Base-by-base conservation (phyloP, 37 sponge, comb jelly and placozoan genomes). In the Corticium candelabrum region DNA sequence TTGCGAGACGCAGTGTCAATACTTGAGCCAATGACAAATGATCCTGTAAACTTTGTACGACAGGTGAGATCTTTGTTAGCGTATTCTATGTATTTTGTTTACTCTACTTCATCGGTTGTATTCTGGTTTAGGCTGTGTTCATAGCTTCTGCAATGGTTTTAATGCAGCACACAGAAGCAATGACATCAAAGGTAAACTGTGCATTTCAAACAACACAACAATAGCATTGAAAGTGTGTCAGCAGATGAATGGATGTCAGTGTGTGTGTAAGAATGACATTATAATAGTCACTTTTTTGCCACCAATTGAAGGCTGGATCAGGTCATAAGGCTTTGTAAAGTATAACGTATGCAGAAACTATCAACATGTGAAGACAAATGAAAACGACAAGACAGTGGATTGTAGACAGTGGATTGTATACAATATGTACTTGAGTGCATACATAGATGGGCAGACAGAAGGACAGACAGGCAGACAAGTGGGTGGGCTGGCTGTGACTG, bases 81-180 rank as follows among this genome's bases (percentile, higher is more conserved):
- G 35, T 71, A 11, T 71, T 15, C 27, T 71, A 35, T 34, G 7
- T 11, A 35, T 40, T 35, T 36, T 27, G 41, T 76, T 76, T 76
- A 76, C 31, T 50, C 21, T 11, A 50, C 11, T 27, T 50, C n/a
- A n/a, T n/a, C n/a, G n/a, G n/a, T n/a, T 21, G 62, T 21, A 21
- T 27, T 50, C 62, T 11, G 21, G 11, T 50, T 21, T 50, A 70
- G 73, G 87, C 85, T 41, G 99, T 91, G 0, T 76, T 89, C 67
- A 82, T 98, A 5, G 90, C 99, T 0, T 85, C 91, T 5, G 84
- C 99, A n/a, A 85, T 98, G 90, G 84, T 98, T 37, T 87, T 98
- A 7, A 85, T 98, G 21, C 96, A 94, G 77, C 99, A 94, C 34
- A 88, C 87, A 4, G 93, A 94, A 70, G 82, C 81, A 29, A 76